Percentiles rank a stretch among this genome's conserved stretches.
Conservation (phyloP, 2,113 vertebrate species). For the Podarcis cretensis region DNA sequence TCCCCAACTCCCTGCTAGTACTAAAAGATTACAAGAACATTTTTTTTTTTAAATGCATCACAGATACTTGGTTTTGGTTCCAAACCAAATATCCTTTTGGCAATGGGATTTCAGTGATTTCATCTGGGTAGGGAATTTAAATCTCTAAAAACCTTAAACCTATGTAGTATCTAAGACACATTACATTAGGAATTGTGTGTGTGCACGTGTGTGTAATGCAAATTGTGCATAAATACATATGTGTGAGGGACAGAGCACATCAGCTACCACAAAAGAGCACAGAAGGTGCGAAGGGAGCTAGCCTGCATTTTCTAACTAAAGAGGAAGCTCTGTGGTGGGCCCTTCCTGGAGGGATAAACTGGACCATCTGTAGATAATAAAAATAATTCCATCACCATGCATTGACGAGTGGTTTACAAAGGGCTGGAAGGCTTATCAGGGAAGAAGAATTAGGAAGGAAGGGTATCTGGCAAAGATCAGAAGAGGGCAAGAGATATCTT, state of each 20-base stretch:
- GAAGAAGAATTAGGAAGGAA: constrained; percentile 15
- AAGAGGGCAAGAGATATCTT: fast-evolving
- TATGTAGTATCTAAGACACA: not conserved
- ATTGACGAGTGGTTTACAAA: constrained; percentile 5
- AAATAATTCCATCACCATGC: constrained; percentile 54
- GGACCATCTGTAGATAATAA: constrained; percentile 54
- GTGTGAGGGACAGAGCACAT: fast-evolving
- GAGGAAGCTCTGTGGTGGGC: constrained; percentile 23
- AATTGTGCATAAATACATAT: too few relatives aligned
- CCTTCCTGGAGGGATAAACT: constrained; percentile 42
- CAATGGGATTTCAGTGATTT: not conserved
- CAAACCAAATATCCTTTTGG: not conserved
- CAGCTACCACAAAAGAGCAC: not conserved
- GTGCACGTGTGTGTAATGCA: too few relatives aligned
- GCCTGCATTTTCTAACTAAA: not conserved
- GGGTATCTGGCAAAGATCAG: constrained; percentile 1
- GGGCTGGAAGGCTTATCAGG: not conserved
- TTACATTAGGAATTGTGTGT: too few relatives aligned
- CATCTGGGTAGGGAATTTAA: constrained; percentile 4
- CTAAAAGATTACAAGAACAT: not conserved
- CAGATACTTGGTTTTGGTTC: not conserved
- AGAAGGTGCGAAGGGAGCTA: constrained; percentile 39
- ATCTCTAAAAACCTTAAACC: not conserved
- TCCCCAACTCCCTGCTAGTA: not conserved
- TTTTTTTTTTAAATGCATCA: constrained; percentile 12